Evolutionary conservation across 1,140 invertebrate genomes (phyloP).

Genomic region (Drosophila lacertosa): DNA sequence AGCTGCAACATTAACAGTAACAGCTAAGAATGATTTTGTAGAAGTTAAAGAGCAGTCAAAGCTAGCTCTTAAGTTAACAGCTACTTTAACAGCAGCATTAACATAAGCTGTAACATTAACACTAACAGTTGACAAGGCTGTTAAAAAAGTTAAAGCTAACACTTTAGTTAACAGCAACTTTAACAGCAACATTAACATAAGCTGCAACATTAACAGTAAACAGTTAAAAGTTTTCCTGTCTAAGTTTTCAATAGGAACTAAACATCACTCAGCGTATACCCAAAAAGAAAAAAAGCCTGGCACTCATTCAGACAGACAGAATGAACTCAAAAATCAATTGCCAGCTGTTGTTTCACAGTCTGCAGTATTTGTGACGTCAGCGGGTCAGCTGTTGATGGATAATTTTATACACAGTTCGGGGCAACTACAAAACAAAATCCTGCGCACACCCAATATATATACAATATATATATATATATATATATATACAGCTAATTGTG

Average conservation of each 20-base stretch:
- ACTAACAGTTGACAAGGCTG: too few species aligned
- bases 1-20: neutral
- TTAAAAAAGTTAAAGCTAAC: too few species aligned
- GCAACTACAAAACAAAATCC: constrained; percentile 10
- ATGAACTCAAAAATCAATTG: constrained; percentile 18
- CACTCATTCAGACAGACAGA: neutral
- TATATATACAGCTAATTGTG: neutral
- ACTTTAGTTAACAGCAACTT: neutral
- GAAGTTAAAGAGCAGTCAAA: too few species aligned
- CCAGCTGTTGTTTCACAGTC: constrained; percentile 32
- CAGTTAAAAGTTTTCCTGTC: neutral
- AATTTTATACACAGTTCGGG: constrained; percentile 17
- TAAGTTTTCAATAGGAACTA: neutral
- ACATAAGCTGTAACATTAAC: too few species aligned
- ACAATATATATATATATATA: constrained; percentile 12
- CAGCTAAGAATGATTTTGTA: neutral
- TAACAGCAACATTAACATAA: neutral
- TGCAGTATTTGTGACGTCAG: constrained; percentile 26
- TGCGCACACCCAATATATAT: constrained; percentile 7
- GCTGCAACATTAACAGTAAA: neutral
- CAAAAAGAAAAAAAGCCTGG: neutral
- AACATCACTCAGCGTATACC: constrained; percentile 3
- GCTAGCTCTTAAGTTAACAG: too few species aligned
- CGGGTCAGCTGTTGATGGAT: constrained; percentile 45
- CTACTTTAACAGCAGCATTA: neutral